phyloP scores from a whole-genome alignment of 2,888 invertebrate genomes.

The Ochropacha duplaris region DNA sequence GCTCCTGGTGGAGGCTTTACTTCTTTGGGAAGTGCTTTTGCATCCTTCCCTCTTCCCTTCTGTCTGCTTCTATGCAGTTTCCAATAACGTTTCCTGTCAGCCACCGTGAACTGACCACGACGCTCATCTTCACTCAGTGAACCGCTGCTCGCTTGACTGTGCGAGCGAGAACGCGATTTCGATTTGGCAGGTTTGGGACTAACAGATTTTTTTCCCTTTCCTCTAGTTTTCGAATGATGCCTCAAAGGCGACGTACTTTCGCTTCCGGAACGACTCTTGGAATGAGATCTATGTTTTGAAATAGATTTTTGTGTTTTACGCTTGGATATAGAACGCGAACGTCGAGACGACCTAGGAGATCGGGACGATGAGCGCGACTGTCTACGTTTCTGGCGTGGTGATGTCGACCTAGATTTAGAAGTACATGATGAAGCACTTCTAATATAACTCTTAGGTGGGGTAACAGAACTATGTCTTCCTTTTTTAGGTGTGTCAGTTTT shows the following conservation, averaged over 20 bases:
- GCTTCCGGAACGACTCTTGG: slow-evolving; percentile 45
- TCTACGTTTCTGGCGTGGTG: slow-evolving; percentile 40
- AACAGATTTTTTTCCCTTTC: slow-evolving; percentile 36
- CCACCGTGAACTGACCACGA: slow-evolving; percentile 75
- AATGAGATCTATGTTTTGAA: slow-evolving; percentile 38
- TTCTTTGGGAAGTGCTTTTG: slow-evolving; percentile 61
- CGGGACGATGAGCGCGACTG: slow-evolving; percentile 37
- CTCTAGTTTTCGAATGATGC: slow-evolving; percentile 48
- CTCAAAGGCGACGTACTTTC: slow-evolving; percentile 42
- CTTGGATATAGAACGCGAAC: slow-evolving; percentile 36
- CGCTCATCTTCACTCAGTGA: slow-evolving; percentile 67
- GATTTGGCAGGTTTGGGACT: slow-evolving; percentile 38
- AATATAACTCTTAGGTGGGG: slow-evolving; percentile 71
- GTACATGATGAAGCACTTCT: slow-evolving; percentile 53
- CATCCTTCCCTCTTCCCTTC: slow-evolving; percentile 48
- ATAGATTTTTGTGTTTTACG: slow-evolving; percentile 4
- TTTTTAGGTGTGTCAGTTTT: slow-evolving; percentile 48
- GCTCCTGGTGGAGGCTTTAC: slow-evolving; percentile 71
- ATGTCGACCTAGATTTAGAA: slow-evolving; percentile 52
- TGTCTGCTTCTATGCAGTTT: slow-evolving; percentile 64
- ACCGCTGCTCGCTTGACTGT: slow-evolving; percentile 47
- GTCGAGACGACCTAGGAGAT: slow-evolving; percentile 26
- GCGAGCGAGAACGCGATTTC: slow-evolving; percentile 49
- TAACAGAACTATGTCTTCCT: slow-evolving; percentile 58
- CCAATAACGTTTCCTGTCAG: slow-evolving; percentile 75